These are phyloP conservation scores for Leucophora obtusa DNA, from an alignment of 2,888 invertebrate genomes.

Conservation along the genomic window DNA sequence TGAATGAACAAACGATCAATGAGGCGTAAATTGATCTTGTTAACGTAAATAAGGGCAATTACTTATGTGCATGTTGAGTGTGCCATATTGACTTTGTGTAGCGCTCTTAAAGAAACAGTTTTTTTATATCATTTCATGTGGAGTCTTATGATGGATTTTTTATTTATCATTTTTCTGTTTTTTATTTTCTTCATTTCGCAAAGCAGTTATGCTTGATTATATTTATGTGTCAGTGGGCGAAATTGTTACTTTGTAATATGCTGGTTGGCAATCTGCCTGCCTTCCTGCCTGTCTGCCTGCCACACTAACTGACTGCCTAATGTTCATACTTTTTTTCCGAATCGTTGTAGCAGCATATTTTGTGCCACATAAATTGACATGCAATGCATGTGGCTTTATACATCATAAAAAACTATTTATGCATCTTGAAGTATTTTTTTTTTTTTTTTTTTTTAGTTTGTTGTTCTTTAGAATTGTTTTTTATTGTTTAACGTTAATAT, in stretches of 20 bases:
- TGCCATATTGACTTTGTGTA: neutral
- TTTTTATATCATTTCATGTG: too few species aligned
- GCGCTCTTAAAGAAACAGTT: too few species aligned
- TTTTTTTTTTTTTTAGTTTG: neutral
- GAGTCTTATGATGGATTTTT: constrained; percentile 41
- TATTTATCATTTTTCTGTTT: neutral
- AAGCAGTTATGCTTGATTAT: constrained; percentile 18
- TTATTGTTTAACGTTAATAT: neutral
- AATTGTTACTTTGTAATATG: constrained; percentile 45
- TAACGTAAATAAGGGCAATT: constrained; percentile 66
- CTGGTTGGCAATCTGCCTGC: neutral
- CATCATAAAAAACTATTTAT: constrained; percentile 27
- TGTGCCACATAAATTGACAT: constrained; percentile 32
- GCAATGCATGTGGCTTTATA: constrained; percentile 49
- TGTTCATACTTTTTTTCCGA: neutral
- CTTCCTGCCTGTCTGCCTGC: too few species aligned
- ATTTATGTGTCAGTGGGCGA: constrained; percentile 62
- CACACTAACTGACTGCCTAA: neutral
- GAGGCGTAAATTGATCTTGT: constrained; percentile 66
- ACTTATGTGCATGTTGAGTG: constrained; percentile 54
- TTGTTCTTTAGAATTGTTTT: neutral
- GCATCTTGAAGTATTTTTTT: neutral
- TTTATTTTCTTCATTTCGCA: neutral
- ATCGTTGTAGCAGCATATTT: neutral
- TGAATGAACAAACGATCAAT: constrained; percentile 52